Conservation (phyloP, 2,888 invertebrate species). For the Plagodis pulveraria region DNA sequence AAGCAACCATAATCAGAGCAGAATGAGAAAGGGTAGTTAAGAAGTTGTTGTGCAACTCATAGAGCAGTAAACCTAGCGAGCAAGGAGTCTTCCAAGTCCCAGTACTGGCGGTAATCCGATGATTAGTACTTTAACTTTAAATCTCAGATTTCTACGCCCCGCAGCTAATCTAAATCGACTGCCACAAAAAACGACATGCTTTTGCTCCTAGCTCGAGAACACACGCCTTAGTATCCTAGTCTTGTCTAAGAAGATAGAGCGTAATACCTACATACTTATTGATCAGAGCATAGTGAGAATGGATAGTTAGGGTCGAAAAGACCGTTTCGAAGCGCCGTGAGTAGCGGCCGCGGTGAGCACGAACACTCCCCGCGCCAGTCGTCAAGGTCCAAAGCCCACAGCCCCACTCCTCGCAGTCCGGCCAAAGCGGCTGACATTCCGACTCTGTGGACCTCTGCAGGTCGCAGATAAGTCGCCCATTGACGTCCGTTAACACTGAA, state of each 20-base stretch:
- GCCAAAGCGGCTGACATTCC: constrained; percentile 84
- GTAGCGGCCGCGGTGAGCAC: constrained; percentile 88
- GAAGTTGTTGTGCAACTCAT: too few relatives aligned
- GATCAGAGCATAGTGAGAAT: constrained; percentile 48
- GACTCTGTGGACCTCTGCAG: constrained; percentile 86
- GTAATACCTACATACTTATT: constrained; percentile 21
- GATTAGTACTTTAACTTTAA: too few relatives aligned
- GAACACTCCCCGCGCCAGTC: constrained; percentile 89
- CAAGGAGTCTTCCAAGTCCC: too few relatives aligned
- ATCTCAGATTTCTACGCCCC: too few relatives aligned
- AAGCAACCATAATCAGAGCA: too few relatives aligned
- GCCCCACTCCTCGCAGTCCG: constrained; percentile 89
- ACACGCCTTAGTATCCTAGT: too few relatives aligned
- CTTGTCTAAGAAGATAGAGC: neutral
- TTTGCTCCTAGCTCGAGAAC: too few relatives aligned
- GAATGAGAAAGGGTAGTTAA: too few relatives aligned
- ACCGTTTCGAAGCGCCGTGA: constrained; percentile 84
- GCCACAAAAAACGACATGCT: too few relatives aligned
- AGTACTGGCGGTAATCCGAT: too few relatives aligned
- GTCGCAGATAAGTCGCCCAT: constrained; percentile 92
- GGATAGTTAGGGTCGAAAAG: constrained; percentile 63
- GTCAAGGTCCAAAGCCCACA: constrained; percentile 92
- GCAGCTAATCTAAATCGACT: too few relatives aligned
- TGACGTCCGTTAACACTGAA: constrained; percentile 89
- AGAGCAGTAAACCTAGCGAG: too few relatives aligned